These are phyloP conservation scores for Nomada ruficornis DNA, from an alignment of 2,888 invertebrate genomes.

Conservation along the genomic window DNA sequence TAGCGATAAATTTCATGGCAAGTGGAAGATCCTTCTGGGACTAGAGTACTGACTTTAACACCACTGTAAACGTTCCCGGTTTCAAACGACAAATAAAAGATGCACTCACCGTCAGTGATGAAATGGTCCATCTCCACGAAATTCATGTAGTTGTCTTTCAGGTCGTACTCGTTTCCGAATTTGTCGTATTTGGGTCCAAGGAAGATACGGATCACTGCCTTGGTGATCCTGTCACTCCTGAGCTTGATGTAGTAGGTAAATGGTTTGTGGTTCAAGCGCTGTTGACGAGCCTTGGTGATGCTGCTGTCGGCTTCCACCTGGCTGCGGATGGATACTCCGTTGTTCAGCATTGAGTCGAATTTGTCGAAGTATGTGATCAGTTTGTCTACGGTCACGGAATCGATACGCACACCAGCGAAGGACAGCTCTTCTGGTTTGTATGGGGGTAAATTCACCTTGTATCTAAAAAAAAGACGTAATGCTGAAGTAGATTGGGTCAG, in stretches of 20 bases:
- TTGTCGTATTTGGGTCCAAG: slow-evolving; percentile 89
- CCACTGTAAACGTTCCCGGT: no score
- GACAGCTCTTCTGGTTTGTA: slow-evolving; percentile 87
- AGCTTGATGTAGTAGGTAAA: slow-evolving; percentile 88
- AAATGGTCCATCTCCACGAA: slow-evolving; percentile 87
- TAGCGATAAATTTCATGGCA: no score
- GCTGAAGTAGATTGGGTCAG: no score
- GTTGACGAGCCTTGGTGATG: slow-evolving; percentile 87
- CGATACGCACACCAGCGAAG: slow-evolving; percentile 87
- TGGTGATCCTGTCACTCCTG: slow-evolving; percentile 86
- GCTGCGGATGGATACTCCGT: slow-evolving; percentile 84
- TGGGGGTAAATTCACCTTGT: slow-evolving; percentile 85
- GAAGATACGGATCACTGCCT: slow-evolving; percentile 88
- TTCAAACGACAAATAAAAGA: neutral
- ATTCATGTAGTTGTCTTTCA: slow-evolving; percentile 87
- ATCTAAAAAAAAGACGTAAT: slow-evolving; percentile 73
- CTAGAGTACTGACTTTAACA: no score
- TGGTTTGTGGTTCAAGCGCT: slow-evolving; percentile 89
- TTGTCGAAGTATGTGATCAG: slow-evolving; percentile 89
- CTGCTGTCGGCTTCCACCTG: slow-evolving; percentile 84
- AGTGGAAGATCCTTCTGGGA: no score
- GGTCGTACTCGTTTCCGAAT: slow-evolving; percentile 85
- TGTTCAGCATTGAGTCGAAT: slow-evolving; percentile 87
- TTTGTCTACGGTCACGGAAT: slow-evolving; percentile 88
- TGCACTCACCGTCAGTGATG: slow-evolving; percentile 71